These are phyloP conservation scores for Lycophotia porphyrea DNA, from an alignment of 2,888 invertebrate genomes.

Conservation along the genomic window DNA sequence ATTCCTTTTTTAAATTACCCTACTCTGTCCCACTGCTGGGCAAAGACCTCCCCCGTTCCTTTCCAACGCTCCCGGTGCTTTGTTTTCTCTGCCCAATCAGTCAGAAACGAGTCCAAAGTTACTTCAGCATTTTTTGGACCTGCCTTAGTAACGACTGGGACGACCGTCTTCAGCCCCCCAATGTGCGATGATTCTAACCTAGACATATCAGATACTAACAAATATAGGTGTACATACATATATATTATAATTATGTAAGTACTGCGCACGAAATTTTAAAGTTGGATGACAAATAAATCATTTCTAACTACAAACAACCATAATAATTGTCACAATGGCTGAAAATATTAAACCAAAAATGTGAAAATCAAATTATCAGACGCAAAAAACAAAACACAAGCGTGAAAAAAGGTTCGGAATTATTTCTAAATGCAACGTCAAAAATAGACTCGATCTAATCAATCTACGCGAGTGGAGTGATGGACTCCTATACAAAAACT, in stretches of 20 bases:
- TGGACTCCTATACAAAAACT: neutral
- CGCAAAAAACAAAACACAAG: constrained; percentile 2
- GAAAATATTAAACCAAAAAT: constrained; percentile 1
- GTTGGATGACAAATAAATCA: neutral
- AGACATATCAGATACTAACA: neutral
- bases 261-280: neutral
- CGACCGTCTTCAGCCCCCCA: no score
- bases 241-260: no score
- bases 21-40: no score
- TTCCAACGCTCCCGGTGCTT: no score
- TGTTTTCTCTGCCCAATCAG: no score
- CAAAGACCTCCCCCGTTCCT: no score
- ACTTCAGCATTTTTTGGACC: no score
- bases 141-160: no score
- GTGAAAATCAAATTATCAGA: neutral
- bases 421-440: constrained; percentile 23
- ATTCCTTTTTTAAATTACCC: no score
- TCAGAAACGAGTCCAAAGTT: no score
- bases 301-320: neutral
- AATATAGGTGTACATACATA: no score
- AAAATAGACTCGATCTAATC: constrained; percentile 22
- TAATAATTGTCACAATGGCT: neutral
- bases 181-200: no score
- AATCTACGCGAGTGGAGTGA: constrained; percentile 12
- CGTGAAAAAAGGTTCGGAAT: constrained; percentile 2